These are phyloP conservation scores for Antechinus stuartii DNA, from an alignment of 2,113 vertebrate species.

Conservation along the genomic window DNA sequence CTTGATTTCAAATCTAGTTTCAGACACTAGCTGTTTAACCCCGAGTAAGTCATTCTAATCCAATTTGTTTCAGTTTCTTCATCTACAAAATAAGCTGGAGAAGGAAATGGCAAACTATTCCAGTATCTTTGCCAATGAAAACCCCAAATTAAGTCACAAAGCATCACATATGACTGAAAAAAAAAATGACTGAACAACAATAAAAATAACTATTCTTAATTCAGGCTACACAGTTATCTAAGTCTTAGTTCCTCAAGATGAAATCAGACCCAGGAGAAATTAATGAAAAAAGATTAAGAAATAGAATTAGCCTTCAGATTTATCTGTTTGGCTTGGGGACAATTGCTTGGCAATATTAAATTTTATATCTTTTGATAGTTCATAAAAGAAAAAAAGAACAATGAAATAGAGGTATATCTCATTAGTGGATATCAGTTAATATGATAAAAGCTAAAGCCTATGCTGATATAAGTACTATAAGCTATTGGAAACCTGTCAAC, in stretches of 20 bases:
- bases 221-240: not conserved
- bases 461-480: not conserved
- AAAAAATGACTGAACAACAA: not conserved
- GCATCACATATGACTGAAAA: not conserved
- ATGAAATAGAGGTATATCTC: not conserved
- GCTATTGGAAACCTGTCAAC: not conserved
- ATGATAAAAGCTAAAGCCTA: not conserved
- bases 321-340: not conserved
- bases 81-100: not conserved
- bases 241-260: not conserved
- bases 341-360: conserved; percentile 12
- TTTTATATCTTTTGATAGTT: conserved; percentile 7
- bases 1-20: not conserved
- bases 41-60: not conserved
- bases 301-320: not conserved
- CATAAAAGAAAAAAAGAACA: not conserved
- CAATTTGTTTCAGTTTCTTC: not conserved
- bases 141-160: not conserved
- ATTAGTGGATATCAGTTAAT: not conserved
- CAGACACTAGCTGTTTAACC: not conserved
- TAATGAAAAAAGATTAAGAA: not conserved
- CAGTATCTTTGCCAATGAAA: not conserved
- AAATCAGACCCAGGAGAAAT: not conserved
- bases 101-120: not conserved
- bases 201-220: not conserved